Percentiles rank a stretch among this genome's conserved stretches.
phyloP scores from a whole-genome alignment of 1,140 invertebrate genomes.

The Aphidius ervi region DNA sequence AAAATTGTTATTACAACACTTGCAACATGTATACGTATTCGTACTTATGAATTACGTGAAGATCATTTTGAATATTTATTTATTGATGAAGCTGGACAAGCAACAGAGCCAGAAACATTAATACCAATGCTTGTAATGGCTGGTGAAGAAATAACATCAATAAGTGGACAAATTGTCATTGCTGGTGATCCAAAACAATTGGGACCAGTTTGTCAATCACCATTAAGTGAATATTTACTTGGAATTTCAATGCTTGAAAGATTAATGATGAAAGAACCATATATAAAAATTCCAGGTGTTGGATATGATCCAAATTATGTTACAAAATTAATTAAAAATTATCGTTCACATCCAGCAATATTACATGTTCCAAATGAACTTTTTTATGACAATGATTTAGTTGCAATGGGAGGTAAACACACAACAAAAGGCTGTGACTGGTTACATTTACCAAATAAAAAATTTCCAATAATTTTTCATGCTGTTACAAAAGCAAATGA shows the following conservation, averaged over 20 bases:
- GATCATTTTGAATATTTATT: slow-evolving; percentile 75
- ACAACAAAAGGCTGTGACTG: slow-evolving; percentile 38
- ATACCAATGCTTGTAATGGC: slow-evolving; percentile 59
- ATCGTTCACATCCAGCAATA: slow-evolving; percentile 61
- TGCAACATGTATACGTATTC: slow-evolving; percentile 36
- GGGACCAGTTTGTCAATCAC: slow-evolving; percentile 67
- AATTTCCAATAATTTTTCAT: slow-evolving; percentile 29
- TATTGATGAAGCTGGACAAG: slow-evolving; percentile 84
- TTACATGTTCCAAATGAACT: slow-evolving; percentile 60
- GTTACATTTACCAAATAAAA: slow-evolving; percentile 32
- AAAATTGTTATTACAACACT: slow-evolving; percentile 51
- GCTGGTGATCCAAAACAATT: slow-evolving; percentile 83
- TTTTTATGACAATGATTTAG: slow-evolving; percentile 62
- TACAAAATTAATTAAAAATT: slow-evolving; percentile 65
- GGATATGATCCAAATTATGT: slow-evolving; percentile 60
- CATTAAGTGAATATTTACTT: slow-evolving; percentile 44
- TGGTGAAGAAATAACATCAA: slow-evolving; percentile 29
- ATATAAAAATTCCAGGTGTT: slow-evolving; percentile 48
- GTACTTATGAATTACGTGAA: slow-evolving; percentile 30
- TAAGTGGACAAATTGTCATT: slow-evolving; percentile 61
- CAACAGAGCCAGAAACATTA: slow-evolving; percentile 71
- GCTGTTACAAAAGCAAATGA: slow-evolving; percentile 52
- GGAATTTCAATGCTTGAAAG: slow-evolving; percentile 59
- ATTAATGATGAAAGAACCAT: slow-evolving; percentile 53
- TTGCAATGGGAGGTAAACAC: slow-evolving; percentile 28